Evolutionary conservation across 1,140 invertebrate species (phyloP), one percentile per base, ranked within the genome.

Genomic region (Scaptomyza graminum): DNA sequence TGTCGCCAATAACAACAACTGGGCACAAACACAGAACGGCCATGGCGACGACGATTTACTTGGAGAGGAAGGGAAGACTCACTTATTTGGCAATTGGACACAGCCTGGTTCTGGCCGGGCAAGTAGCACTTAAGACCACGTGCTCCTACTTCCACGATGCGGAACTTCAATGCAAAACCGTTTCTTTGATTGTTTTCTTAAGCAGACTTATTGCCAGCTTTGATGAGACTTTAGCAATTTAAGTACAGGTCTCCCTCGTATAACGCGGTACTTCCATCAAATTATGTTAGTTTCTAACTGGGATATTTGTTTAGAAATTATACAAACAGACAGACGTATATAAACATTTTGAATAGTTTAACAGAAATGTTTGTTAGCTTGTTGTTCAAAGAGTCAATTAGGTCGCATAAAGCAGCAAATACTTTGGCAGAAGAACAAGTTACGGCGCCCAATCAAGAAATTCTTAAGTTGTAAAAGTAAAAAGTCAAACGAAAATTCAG

Each of bases 41-140:
- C 54, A 72, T 72, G 60, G 54, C 60, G 55, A 60, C 60, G 63
- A 66, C 63, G 12, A 65, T 54, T 39, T 57, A 39, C n/a, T n/a
- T 25, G 12, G 57, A 65, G 68, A n/a, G 41, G 60, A 55, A 62
- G 34, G 56, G 15, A n/a, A n/a, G n/a, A n/a, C n/a, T 52, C 51
- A 46, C 46, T 47, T 62, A 66, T 71, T 71, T 37, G 62, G 47
- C 47, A 71, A 37, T 66, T 55, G 69, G 25, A 16, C 50, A 54
- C 28, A 67, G 67, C 67, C 69, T 66, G 63, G 69, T 72, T 72
- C 16, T 46, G 37, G 54, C 28, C 31, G 34, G 34, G 51, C 34
- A 25, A 41, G 6, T 15, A 43, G 34, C 56, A 59, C 56, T 47
- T 46, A 47, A 6, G 22, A 13, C 28, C 50, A 55, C 50, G 52